Base-by-base conservation (phyloP, 2,113 vertebrate species). In the Pollachius pollachius region DNA sequence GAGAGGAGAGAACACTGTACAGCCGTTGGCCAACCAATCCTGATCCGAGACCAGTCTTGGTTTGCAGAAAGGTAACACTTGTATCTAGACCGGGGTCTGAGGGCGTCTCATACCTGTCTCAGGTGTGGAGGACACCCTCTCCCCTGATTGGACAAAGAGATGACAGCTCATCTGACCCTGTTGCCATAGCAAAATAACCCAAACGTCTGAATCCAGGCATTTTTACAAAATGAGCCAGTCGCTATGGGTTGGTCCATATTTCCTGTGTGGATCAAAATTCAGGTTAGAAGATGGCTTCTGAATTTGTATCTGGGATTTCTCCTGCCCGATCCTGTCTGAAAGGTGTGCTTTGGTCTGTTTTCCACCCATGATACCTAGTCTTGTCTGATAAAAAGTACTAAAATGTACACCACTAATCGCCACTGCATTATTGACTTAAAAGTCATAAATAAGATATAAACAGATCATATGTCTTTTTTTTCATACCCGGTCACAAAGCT, bases 371-470 rank as follows among this genome's bases (percentile, higher is more conserved):
- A 41, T 30, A 77, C 71, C 27, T n/a, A 62, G 41, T 34, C 25
- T 48, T 52, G 11, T 69, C 68, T 69, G 2, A 78, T 30, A 73
- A 7, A 64, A 74, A 69, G 64, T 58, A 81, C 80, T 65, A 79
- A 84, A 58, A 72, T 77, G 72, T 70, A 72, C 73, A 77, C 63
- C 65, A 77, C 64, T 61, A 65, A 75, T 58, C 54, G 34, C 59
- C 68, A 80, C 68, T 81, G 74, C 69, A 68, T 66, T 61, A 68
- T 71, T 74, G 71, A 48, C 67, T 86, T 73, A 78, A 81, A 82
- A 83, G 63, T 67, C 19, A 86, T 75, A 83, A 83, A 15, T 78
- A 83, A 87, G 77, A 83, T 84, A 88, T 65, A 69, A 83, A 88
- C 73, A 81, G 75, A 82, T 64, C 73, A 81, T 73, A 82, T 64